A percentile compares a stretch with the other conserved stretches of the same genome.
Evolutionary conservation across 1,140 invertebrate genomes (phyloP).

Genomic region (Cotesia chilonis): DNA sequence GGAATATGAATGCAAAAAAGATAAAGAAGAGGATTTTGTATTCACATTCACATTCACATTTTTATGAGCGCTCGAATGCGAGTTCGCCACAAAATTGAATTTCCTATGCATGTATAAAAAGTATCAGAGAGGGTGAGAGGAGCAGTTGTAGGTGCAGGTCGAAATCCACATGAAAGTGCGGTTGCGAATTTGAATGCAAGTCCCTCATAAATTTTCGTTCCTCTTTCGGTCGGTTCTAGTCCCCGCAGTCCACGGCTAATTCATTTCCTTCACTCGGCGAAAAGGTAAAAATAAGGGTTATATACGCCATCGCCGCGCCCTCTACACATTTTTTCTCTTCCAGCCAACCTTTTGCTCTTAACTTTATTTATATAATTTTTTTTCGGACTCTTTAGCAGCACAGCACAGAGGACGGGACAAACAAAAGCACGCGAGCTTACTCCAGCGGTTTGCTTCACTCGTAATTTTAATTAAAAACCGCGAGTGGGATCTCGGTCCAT

Average conservation of each 20-base stretch:
- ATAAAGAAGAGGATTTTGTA: neutral
- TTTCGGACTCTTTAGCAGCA: neutral
- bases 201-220: slow-evolving; percentile 33
- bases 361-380: neutral
- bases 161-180: slow-evolving; percentile 35
- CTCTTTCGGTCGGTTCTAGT: slow-evolving; percentile 1
- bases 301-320: neutral
- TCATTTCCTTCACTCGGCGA: slow-evolving; percentile 29
- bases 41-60: slow-evolving; percentile 7
- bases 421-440: slow-evolving; percentile 22
- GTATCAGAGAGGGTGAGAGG: slow-evolving; percentile 2
- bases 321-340: slow-evolving; percentile 12
- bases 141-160: neutral
- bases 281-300: slow-evolving; percentile 32
- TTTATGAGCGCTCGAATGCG: slow-evolving; percentile 8
- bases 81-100: slow-evolving; percentile 25
- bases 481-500: slow-evolving; percentile 24
- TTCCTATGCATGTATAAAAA: slow-evolving; percentile 19
- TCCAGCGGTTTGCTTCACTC: neutral
- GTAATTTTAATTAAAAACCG: slow-evolving; percentile 39
- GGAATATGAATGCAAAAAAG: too few relatives aligned
- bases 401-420: slow-evolving; percentile 10
- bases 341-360: neutral
- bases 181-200: slow-evolving; percentile 34
- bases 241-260: slow-evolving; percentile 33